Base-by-base conservation (phyloP, 2,888 invertebrate species). In the Lasioglossum oenotherae region DNA sequence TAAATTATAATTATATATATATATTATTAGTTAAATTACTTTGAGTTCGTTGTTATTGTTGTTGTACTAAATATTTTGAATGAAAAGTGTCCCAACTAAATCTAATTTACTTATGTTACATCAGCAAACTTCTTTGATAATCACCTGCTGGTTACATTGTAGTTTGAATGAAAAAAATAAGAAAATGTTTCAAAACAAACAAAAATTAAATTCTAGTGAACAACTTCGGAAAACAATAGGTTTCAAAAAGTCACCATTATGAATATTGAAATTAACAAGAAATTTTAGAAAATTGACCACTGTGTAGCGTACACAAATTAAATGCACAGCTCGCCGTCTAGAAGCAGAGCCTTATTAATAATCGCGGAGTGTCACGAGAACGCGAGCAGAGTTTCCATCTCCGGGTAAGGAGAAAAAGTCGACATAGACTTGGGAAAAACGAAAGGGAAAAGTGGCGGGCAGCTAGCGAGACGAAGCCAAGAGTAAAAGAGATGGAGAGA, bases 351-450 rank as follows among this genome's bases (percentile, higher is more conserved):
- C 53, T 23, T 89, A 91, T 91, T 89, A 91, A 89, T 91, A 90
- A 88, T 89, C 81, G 87, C 84, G 72, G 85, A 89, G 86, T 82
- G 88, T 91, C 88, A 81, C 83, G 82, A 81, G 84, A 78, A 79
- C 75, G 78, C 83, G 81, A 83, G 85, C 75, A 49, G 87, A 82
- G 82, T 89, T 85, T 85, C 80, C 84, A 85, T 89, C 86, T 82
- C 72, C 78, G 69, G 44, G 78, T 71, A 57, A 64, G 31, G 71
- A 81, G 88, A 86, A 87, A 87, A 82, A 82, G 79, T 69, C 75
- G 16, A 78, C 38, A 3, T 5, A 44, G 57, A 46, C 31, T 14
- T 23, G 23, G 71, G 31, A 64, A 82, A 79, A 73, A 73, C 53
- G 82, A 73, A 71, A 35, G 53, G 6, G 31, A 67, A 49, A 67